Base-by-base conservation (phyloP, 1,140 invertebrate species). In the Diorhabda sublineata region DNA sequence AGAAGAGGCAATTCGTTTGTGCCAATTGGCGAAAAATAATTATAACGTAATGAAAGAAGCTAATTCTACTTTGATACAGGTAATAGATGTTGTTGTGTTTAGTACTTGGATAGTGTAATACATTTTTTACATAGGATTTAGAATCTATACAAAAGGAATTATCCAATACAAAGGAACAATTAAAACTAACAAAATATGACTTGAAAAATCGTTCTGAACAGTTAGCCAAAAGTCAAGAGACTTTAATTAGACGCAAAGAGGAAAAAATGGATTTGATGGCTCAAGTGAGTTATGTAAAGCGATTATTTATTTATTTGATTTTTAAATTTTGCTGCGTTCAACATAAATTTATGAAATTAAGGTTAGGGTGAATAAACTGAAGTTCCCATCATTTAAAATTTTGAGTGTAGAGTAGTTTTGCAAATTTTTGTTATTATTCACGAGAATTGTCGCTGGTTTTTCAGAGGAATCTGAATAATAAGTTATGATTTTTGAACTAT, bases 1-100 rank as follows among this genome's bases (percentile, higher is more conserved):
- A 42, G 76, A 80, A 4, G 81, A 83, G 68, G 81, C 86, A 11
- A 83, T 84, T 56, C 68, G 72, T 0, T 85, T 88, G 71, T 76
- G 84, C 52, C 83, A 86, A 68, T 76, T 82, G n/a, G 72, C 84
- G 2, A 86, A 84, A 69, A 77, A 76, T 5, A 78, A 84, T 57
- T 65, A 83, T 4, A 79, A 72, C 66, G 45, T 74, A 11, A 68
- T 74, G 42, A 70, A 72, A 47, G 7, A 64, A 26, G 68, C 69
- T 58, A 68, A 74, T 45, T 7, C 9, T 45, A 11, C 52, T 52
- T 42, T 64, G 26, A 64, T 64, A 8, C 45, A 64, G 63, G 63
- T 57, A 8, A 62, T 5, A 3, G 26, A 26, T 26, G 26, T 26
- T 26, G 26, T 26, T 26, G 26, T 26, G 26, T 26, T 26, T 26